Evolutionary conservation across 2,888 invertebrate genomes (phyloP).

Genomic region (Athalia circularis): DNA sequence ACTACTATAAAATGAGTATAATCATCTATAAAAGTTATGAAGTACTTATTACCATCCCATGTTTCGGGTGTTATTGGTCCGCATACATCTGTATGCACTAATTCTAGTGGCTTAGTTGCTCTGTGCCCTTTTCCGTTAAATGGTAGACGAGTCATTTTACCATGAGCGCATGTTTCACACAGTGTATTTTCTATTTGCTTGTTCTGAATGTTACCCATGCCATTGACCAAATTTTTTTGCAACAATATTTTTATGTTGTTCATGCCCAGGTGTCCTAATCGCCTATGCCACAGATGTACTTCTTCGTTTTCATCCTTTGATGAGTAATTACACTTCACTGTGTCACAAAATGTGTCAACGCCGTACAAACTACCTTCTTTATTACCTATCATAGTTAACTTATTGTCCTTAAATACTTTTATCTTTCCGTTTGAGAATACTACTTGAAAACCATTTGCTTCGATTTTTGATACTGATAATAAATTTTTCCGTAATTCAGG

Average conservation of each 20-base stretch:
- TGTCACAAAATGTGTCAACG: background rate
- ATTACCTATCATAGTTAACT: constrained; percentile 29
- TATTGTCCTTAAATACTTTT: constrained; percentile 11
- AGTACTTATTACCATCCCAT: constrained; percentile 48
- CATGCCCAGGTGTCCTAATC: constrained; percentile 14
- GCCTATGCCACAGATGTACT: constrained; percentile 26
- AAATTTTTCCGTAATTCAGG: constrained; percentile 34
- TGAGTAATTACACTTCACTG: background rate
- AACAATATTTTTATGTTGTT: background rate
- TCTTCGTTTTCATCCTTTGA: constrained; percentile 1
- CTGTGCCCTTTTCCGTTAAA: constrained; percentile 29
- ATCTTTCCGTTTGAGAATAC: constrained; percentile 17
- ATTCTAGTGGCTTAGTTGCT: constrained; percentile 38
- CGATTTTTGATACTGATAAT: constrained; percentile 42
- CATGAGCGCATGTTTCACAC: constrained; percentile 38
- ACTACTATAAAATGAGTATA: constrained; percentile 48
- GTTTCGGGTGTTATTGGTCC: constrained; percentile 47
- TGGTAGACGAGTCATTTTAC: constrained; percentile 38
- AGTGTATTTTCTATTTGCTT: background rate
- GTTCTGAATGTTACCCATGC: background rate
- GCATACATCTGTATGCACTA: constrained; percentile 48
- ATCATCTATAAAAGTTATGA: constrained; percentile 50
- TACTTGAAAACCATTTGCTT: constrained; percentile 24
- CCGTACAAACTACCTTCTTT: constrained; percentile 5
- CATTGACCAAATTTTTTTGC: constrained; percentile 8